These are phyloP conservation scores for Anhinga rufa DNA, from an alignment of 2,113 vertebrate genomes.

Conservation along the genomic window DNA sequence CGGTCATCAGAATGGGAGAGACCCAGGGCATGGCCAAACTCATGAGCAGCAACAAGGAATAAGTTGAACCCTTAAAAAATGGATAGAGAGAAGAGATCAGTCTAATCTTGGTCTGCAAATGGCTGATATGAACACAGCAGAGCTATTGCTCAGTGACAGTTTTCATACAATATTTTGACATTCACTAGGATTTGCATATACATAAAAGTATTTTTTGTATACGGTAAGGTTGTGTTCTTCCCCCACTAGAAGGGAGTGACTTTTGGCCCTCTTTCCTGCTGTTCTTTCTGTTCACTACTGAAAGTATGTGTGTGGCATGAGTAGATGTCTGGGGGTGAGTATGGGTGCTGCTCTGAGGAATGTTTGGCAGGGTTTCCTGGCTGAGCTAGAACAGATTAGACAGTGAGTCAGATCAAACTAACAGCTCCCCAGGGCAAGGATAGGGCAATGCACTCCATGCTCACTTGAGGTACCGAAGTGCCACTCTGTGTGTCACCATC, in stretches of 20 bases:
- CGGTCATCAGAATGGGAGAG: conserved; percentile 84
- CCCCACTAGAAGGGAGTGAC: neutral
- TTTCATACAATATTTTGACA: neutral
- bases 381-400: neutral
- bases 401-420: conserved; percentile 26
- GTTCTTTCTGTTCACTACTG: neutral
- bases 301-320: neutral
- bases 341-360: conserved; percentile 36
- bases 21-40: conserved; percentile 92
- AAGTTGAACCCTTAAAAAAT: conserved; percentile 80
- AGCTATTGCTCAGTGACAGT: neutral
- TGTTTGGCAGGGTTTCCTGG: conserved; percentile 13
- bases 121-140: neutral
- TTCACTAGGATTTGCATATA: neutral
- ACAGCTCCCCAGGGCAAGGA: neutral
- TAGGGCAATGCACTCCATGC: neutral
- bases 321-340: neutral
- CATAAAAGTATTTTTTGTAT: neutral
- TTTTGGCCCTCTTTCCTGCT: neutral
- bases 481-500: neutral
- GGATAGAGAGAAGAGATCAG: neutral
- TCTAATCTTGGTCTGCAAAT: neutral
- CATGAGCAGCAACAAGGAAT: conserved; percentile 92
- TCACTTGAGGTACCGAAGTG: neutral
- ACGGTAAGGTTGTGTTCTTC: neutral